Base-by-base conservation (phyloP, 2,888 invertebrate genomes). In the Agonopterix heracliana region DNA sequence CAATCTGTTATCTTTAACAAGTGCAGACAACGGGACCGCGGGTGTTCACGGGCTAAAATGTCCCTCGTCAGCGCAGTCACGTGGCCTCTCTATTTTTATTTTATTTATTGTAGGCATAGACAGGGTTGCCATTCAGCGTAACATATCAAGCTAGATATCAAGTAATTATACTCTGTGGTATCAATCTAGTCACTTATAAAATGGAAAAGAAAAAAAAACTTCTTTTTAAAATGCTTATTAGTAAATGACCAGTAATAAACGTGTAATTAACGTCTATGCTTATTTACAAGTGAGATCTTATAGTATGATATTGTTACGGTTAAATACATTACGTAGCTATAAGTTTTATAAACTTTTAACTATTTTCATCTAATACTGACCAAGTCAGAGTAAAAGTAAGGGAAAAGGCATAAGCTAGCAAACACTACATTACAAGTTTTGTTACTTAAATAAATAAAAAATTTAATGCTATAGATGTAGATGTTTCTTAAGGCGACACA, bases 241-340 rank as follows among this genome's bases (percentile, higher is more conserved):
- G 45, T 49, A 49, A 52, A 52, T 58, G 53, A 54, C 54, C 54
- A 58, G 54, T 47, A 54, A 54, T 46, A 53, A 41, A n/a, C 13
- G 41, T 38, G 38, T 9, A 54, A 48, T 49, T 44, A 45, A 26
- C 10, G 10, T 43, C 48, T 61, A 65, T 63, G 61, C 66, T 70
- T 82, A 81, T 81, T 74, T 81, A 84, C 78, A 83, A 79, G 72
- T 81, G 84, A 86, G 81, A 84, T 83, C 81, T 76, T 80, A 53
- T 14, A 78, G 47, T 60, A 49, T 43, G 50, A 58, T 54, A 66
- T 60, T 68, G 56, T 61, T 66, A 68, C 60, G 68, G 62, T 60
- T 71, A 75, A 54, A 66, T 70, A 68, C 46, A 52, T 54, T 26
- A 26, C 26, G 26, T 67, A 66, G 57, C 67, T 74, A 71, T 57